Percentiles rank a stretch among this genome's conserved stretches.
These are phyloP conservation scores for Leucosticte australis DNA, from an alignment of 2,113 vertebrate genomes.

Conservation along the genomic window DNA sequence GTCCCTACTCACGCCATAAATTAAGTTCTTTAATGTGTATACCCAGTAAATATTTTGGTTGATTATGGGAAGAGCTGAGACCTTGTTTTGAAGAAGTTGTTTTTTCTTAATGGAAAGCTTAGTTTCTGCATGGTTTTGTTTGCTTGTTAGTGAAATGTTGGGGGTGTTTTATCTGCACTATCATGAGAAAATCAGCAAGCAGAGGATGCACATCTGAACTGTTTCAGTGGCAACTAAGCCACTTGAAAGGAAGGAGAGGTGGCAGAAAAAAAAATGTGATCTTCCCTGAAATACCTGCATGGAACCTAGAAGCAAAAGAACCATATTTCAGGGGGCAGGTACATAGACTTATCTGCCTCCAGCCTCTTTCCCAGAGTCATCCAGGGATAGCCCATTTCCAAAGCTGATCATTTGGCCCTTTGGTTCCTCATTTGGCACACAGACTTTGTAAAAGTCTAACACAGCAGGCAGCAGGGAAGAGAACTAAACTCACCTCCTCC, in stretches of 20 bases:
- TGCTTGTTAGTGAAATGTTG: background rate
- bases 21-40: background rate
- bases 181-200: background rate
- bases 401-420: background rate
- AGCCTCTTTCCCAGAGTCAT: background rate
- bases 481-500: background rate
- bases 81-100: background rate
- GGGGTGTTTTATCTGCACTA: background rate
- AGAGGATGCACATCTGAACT: background rate
- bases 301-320: background rate
- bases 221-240: background rate
- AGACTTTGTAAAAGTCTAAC: background rate
- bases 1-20: background rate
- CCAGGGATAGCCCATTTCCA: background rate
- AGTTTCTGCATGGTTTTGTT: background rate
- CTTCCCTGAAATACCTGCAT: background rate
- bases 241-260: background rate
- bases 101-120: background rate
- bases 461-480: background rate
- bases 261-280: background rate
- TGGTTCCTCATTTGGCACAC: background rate
- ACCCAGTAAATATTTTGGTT: background rate
- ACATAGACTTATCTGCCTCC: background rate
- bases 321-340: background rate
- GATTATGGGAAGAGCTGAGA: background rate